Base-by-base conservation (phyloP, 1,140 invertebrate genomes). In the Leptinotarsa lineolata region DNA sequence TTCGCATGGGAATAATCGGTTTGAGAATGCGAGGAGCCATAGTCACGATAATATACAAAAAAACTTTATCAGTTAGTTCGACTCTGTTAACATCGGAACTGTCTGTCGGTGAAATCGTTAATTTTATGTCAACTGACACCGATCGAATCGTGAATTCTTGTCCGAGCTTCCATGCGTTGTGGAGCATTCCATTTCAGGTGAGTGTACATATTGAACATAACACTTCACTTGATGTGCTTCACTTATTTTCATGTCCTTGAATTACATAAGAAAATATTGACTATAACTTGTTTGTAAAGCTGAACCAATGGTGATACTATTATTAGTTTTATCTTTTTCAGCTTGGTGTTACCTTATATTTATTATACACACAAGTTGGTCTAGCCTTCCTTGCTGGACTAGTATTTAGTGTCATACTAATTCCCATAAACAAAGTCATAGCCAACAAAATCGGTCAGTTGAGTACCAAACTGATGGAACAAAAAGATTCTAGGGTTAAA, bases 61-160 rank as follows among this genome's bases (percentile, higher is more conserved):
- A 99, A 86, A 91, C 93, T 3, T 83, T 97, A 3, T 90, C 90
- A 72, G 85, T 91, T 3, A 81, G 84, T 16, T 78, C 81, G 0
- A 88, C 86, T 44, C 84, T 86, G 63, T 82, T 91, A 22, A 88
- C 86, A 73, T 86, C 86, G 22, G 80, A 86, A 70, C 95, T 92
- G 83, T 91, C 89, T 70, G 88, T 91, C 75, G 95, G 96, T 2
- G 93, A 98, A 87, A 93, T 99, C 30, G 90, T 98, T 0, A 99
- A 99, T 86, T 95, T 97, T 78, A 97, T 99, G 92, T 98, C 95
- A 44, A 97, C 95, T 1, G 98, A 99, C 84, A 93, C 93, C 0
- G 96, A 98, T 81, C 89, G 97, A 78, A 95, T 99, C 76, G 92
- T 97, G 0, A 99, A 98, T 85, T 95, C 97, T 54, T 97, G 95